Percentiles rank a stretch among this genome's conserved stretches.
phyloP scores from a whole-genome alignment of 2,113 vertebrate species.

The Corythaixoides concolor region DNA sequence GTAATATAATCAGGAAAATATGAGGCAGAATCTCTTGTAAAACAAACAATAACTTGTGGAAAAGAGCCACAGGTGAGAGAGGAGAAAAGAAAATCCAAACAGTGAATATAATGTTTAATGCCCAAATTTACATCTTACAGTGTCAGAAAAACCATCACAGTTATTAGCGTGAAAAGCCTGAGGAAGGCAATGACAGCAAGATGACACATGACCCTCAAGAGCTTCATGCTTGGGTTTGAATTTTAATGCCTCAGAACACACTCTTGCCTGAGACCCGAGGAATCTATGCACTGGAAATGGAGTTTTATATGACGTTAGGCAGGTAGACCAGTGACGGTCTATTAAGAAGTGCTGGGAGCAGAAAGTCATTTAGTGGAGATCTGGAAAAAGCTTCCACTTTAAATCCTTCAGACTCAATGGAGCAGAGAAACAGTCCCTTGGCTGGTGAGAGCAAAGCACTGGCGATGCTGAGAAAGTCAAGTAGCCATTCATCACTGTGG shows the following conservation, averaged over 20 bases:
- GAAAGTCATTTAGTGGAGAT: background rate
- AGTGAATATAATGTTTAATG: background rate
- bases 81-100: background rate
- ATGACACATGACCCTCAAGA: background rate
- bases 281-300: background rate
- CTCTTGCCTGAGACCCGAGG: background rate
- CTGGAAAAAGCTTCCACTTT: background rate
- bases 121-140: background rate
- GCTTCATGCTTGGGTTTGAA: background rate
- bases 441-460: background rate
- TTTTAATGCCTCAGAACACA: background rate
- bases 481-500: background rate
- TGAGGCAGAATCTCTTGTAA: background rate
- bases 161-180: background rate
- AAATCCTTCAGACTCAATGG: background rate
- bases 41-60: background rate
- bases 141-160: background rate
- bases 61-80: background rate
- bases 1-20: background rate
- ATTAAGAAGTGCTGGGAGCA: background rate
- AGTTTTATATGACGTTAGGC: background rate
- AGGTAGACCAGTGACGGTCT: background rate
- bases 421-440: background rate
- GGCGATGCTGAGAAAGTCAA: background rate
- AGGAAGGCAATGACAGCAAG: background rate